Conservation (phyloP, 2,797 vertebrate species). For the Characodon lateralis region DNA sequence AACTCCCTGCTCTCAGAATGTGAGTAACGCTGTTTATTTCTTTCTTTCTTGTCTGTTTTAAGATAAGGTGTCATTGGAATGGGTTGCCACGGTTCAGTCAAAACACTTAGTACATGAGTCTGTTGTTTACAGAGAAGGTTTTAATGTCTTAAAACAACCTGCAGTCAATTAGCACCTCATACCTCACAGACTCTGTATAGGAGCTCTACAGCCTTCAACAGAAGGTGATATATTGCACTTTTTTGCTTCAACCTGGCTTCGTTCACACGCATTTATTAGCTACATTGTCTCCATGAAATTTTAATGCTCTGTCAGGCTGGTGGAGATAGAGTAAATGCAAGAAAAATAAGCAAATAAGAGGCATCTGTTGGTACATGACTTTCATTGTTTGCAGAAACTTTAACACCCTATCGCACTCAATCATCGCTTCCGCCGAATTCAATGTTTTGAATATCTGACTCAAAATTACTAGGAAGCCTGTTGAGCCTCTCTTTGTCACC, state of each 20-base stretch:
- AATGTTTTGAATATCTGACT: background rate
- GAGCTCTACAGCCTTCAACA: background rate
- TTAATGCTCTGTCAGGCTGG: background rate
- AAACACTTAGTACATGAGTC: slow-evolving; percentile 37
- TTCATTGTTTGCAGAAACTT: background rate
- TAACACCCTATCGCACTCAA: background rate
- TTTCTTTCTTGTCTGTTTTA: slow-evolving; percentile 18
- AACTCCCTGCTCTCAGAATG: slow-evolving; percentile 89
- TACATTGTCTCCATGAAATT: background rate
- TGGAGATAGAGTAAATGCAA: slow-evolving; percentile 2
- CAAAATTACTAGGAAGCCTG: slow-evolving; percentile 1
- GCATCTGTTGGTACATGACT: background rate
- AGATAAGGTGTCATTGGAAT: slow-evolving; percentile 51
- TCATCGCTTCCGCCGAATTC: background rate
- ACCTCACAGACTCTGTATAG: slow-evolving; percentile 37
- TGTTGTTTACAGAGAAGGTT: slow-evolving; percentile 57
- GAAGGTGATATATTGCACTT: background rate
- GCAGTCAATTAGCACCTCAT: slow-evolving; percentile 60
- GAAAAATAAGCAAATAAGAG: background rate
- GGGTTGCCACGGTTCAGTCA: slow-evolving; percentile 12
- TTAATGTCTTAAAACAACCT: slow-evolving; percentile 34
- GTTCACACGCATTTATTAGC: slow-evolving; percentile 13
- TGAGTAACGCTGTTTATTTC: slow-evolving; percentile 79
- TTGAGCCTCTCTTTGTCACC: background rate
- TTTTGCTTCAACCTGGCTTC: slow-evolving; percentile 6